Evolutionary conservation across 2,113 vertebrate genomes (phyloP), one percentile per base, ranked within the genome.

Genomic region (Corydoras sp.): DNA sequence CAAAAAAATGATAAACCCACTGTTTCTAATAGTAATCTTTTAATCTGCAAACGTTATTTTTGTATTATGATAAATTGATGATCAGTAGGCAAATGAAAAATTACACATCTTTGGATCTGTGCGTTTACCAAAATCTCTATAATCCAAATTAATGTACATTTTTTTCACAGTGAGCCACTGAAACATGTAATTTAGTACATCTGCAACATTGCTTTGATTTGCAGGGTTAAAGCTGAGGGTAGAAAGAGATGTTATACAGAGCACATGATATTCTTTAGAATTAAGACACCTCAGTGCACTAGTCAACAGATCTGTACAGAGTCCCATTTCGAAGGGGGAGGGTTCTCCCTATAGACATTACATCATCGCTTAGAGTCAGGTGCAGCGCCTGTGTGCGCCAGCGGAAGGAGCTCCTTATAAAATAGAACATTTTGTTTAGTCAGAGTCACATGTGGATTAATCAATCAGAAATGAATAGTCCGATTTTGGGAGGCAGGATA

Each of bases 321-420:
- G 58, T 75, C 68, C 77, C 50, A 69, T 71, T 50, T 69, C 8
- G 73, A 73, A 58, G 73, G 73, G 77, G 77, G 72, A 68, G 74
- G 71, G 77, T 43, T 43, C 62, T 76, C 58, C 64, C 56, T 76
- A 62, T 53, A 76, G 51, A 73, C 73, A 79, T 79, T 53, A 79
- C 77, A 79, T 79, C 77, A 79, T 79, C 62, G 69, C 35, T 75
- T 69, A 2, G 50, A 72, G 15, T 65, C 67, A 72, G 62, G 51
- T 69, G 73, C 73, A 65, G 65, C 31, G 73, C 66, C 71, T 68
- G 70, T 69, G 69, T 78, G 50, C 67, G 64, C 59, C 76, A 69
- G 62, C 58, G 56, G 49, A 65, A 62, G 63, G 64, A 69, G 68
- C 43, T 63, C 48, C 51, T 53, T 48, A 61, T 58, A 69, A 71